Evolutionary conservation across 2,888 invertebrate genomes (phyloP), one percentile per base, ranked within the genome.

Genomic region (Coleophora deauratella): DNA sequence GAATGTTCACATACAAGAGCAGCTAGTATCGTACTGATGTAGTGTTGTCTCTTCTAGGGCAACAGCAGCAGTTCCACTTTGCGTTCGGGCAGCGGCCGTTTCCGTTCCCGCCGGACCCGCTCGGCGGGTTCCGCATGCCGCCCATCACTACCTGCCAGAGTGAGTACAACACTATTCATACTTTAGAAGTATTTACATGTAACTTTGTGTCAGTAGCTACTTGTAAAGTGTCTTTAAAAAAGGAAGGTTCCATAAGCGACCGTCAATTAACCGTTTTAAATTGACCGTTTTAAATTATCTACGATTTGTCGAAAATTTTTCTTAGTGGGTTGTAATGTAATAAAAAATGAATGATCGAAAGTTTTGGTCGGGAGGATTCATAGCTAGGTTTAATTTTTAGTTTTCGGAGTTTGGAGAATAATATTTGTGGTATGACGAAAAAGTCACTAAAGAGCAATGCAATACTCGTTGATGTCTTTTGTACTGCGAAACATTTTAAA

Each of bases 61-160:
- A 95, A 85, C 96, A 96, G 87, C 96, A 96, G 86, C 96, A 96
- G 88, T 96, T 96, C 82, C 95, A 96, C 86, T 95, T 96, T 85
- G 95, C 95, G 63, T 94, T 93, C 57, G 94, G 94, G 33, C 94
- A 95, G 75, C 89, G 95, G 50, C 94, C 95, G 41, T 94, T 95
- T 76, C 92, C 94, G 44, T 94, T 96, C 66, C 95, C 95, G 54
- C 91, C 94, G 43, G 95, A 95, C 77, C 95, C 95, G 33, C 87
- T 95, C 37, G 94, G 94, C 35, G 93, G 93, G 52, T 95, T 95
- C 78, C 88, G 95, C 46, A 95, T 95, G 93, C 94, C 94, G 49
- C 94, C 95, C 55, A 95, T 95, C 77, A 93, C 92, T 66, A 93
- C 94, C 61, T 95, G 95, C 80, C 95, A 95, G 78, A 95, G 95